A percentile compares a stretch with the other conserved stretches of the same genome.
phyloP scores from a whole-genome alignment of 2,113 vertebrate genomes.

The Trinectes maculatus region DNA sequence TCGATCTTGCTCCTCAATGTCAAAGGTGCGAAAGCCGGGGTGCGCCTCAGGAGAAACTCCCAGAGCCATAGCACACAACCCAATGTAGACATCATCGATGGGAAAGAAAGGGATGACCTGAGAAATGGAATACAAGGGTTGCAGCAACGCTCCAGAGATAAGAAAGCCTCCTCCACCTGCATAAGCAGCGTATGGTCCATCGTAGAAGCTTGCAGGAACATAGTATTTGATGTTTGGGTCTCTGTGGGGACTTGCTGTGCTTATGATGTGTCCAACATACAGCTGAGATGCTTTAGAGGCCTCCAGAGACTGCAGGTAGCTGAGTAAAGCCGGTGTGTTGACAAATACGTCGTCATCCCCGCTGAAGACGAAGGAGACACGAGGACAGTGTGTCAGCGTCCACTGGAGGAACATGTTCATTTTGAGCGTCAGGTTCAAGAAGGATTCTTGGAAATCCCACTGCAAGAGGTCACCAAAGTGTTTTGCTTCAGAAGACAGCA shows the following conservation, averaged over 20 bases:
- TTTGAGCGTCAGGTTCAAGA: constrained; percentile 82
- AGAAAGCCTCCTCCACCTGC: constrained; percentile 84
- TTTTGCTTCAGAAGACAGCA: constrained; percentile 76
- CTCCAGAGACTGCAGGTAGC: constrained; percentile 71
- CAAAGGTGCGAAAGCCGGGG: constrained; percentile 75
- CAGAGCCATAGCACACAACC: constrained; percentile 79
- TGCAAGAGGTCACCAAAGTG: constrained; percentile 78
- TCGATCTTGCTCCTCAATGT: constrained; percentile 61
- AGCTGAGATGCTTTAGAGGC: constrained; percentile 52
- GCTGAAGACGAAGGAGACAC: constrained; percentile 78
- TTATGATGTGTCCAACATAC: constrained; percentile 83
- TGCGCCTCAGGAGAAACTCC: constrained; percentile 75
- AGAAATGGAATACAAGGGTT: constrained; percentile 46
- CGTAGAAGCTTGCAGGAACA: constrained; percentile 77
- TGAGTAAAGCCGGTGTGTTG: constrained; percentile 79
- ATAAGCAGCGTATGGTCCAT: constrained; percentile 79
- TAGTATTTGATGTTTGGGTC: constrained; percentile 83
- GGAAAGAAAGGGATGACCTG: constrained; percentile 80
- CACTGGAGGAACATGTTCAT: constrained; percentile 79
- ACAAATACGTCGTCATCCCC: constrained; percentile 89
- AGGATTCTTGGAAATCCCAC: constrained; percentile 83
- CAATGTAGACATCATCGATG: constrained; percentile 87
- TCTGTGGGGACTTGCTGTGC: constrained; percentile 73
- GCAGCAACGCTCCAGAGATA: constrained; percentile 67
- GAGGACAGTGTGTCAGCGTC: constrained; percentile 69